A percentile compares a stretch with the other conserved stretches of the same genome.
phyloP scores from a whole-genome alignment of 1,140 invertebrate species.

The Zaprionus inermis region DNA sequence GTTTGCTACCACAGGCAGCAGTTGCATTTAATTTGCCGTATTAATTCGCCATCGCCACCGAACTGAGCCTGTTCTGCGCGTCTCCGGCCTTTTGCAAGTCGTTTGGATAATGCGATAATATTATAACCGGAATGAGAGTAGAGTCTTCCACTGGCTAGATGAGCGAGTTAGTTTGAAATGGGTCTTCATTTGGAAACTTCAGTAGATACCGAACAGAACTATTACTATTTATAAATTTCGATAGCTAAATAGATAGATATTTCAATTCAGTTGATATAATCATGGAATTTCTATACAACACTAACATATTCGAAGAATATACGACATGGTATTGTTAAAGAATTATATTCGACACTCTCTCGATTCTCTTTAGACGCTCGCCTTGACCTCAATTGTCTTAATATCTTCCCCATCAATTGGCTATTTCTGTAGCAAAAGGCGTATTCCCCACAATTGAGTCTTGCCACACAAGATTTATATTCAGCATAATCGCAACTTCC shows the following conservation, averaged over 20 bases:
- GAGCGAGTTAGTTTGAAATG: background rate
- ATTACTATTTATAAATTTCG: background rate
- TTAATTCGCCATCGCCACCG: slow-evolving; percentile 61
- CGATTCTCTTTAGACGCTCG: background rate
- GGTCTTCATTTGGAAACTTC: background rate
- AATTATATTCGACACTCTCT: background rate
- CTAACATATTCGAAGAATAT: no score
- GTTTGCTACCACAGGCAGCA: slow-evolving; percentile 48
- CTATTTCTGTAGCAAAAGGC: background rate
- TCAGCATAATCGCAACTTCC: slow-evolving; percentile 31
- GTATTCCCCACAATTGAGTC: slow-evolving; percentile 10
- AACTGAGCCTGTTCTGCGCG: background rate
- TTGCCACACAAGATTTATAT: slow-evolving; percentile 18
- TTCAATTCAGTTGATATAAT: no score
- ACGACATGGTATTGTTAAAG: background rate
- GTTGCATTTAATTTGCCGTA: slow-evolving; percentile 65
- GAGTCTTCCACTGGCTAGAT: background rate
- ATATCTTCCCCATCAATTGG: slow-evolving; percentile 5
- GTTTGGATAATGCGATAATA: slow-evolving; percentile 34
- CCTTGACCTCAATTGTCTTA: slow-evolving; percentile 25
- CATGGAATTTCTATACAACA: no score
- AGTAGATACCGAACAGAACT: background rate
- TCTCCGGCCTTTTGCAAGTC: background rate
- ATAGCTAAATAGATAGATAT: no score
- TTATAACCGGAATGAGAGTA: slow-evolving; percentile 24